Percentiles rank a stretch among this genome's conserved stretches.
Evolutionary conservation across 2,797 vertebrate genomes (phyloP).

Genomic region (Myotis vivesi): DNA sequence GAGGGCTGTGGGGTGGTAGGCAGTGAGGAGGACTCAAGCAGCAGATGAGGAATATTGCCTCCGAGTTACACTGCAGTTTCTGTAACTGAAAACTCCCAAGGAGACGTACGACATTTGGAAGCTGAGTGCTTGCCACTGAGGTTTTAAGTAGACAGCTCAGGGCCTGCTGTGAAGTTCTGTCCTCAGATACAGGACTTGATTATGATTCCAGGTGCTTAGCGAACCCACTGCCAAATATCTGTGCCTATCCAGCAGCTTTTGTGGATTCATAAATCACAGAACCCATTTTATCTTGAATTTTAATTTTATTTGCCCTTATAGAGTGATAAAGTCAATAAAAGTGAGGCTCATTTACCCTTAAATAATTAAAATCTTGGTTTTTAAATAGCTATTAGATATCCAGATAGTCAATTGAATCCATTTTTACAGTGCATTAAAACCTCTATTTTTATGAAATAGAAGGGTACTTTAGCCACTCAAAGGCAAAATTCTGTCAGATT

Average conservation of each 20-base stretch:
- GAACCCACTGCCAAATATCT: neutral
- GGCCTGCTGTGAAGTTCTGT: neutral
- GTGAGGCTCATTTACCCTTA: conserved; percentile 27
- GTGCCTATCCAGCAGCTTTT: neutral
- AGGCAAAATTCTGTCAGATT: conserved; percentile 19
- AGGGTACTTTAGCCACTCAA: neutral
- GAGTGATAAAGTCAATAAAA: conserved; percentile 36
- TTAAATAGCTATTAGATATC: conserved; percentile 30
- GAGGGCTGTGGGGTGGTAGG: neutral
- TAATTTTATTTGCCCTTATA: conserved; percentile 18
- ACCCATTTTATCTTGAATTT: conserved; percentile 29
- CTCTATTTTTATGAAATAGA: neutral
- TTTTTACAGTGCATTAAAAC: conserved; percentile 9
- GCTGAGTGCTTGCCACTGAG: neutral
- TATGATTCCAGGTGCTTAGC: neutral
- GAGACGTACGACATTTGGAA: neutral
- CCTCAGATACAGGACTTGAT: neutral
- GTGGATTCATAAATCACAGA: neutral
- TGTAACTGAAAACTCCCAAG: neutral
- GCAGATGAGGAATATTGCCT: neutral
- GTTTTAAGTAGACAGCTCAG: neutral
- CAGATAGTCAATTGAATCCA: neutral
- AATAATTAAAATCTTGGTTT: conserved; percentile 59
- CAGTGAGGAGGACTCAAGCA: neutral
- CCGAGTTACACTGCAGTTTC: neutral